Base-by-base conservation (phyloP, 2,113 vertebrate genomes). In the Crotophaga sulcirostris region DNA sequence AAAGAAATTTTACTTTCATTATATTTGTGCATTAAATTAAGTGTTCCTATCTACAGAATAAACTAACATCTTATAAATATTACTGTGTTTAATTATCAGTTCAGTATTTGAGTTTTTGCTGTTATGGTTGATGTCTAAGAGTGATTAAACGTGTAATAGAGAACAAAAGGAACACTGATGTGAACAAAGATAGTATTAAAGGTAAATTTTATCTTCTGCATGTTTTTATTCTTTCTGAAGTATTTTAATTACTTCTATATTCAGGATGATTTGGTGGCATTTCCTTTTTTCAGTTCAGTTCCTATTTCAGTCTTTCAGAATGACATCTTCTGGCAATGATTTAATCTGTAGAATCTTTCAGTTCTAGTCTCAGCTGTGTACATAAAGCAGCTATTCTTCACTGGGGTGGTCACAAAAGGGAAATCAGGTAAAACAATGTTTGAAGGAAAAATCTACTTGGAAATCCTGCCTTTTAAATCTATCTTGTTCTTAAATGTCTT, bases 101-200 rank as follows among this genome's bases (percentile, higher is more conserved):
- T 96, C 84, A 76, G 56, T 95, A 87, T 91, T 92, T 94, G 69
- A 88, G 42, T 44, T 96, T 92, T 90, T 94, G 38, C 52, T 95
- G 76, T 97, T 96, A 82, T 55, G 76, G 72, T 97, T 96, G 90
- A 97, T 96, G 67, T 89, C 91, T 90, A 91, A 87, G 76, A 94
- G 84, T 95, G 95, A 97, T 96, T 98, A 97, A 97, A 91, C 90
- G 34, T 95, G 87, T 94, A 96, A 91, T 60, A 86, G 29, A 87
- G 75, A 93, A 97, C 93, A 97, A 97, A 98, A 95, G 88, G 84
- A 97, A 98, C 87, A 96, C 21, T 91, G 89, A 97, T 95, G 34
- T 90, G 91, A 97, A 96, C 84, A 96, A 97, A 97, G 91, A 94
- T 94, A 94, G 79, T 79, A 36, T 54, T 87, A 94, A 97, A 97